Evolutionary conservation across 2,113 vertebrate genomes (phyloP).

Genomic region (Pachypanchax playfairii): DNA sequence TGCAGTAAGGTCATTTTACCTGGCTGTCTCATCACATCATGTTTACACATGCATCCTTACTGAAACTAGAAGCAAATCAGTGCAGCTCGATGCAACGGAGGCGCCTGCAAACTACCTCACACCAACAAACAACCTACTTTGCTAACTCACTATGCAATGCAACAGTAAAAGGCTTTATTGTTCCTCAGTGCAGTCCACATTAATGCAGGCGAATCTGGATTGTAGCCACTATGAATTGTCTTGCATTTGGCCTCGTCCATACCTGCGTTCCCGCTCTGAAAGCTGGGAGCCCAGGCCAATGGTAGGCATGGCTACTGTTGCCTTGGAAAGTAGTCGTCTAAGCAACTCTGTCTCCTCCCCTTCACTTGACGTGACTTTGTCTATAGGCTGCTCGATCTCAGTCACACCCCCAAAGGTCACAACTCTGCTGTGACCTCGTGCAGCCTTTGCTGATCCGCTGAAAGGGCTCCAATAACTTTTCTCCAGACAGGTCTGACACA

Average conservation of each 20-base stretch:
- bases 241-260: constrained; percentile 52
- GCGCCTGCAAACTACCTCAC: constrained; percentile 21
- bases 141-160: constrained; percentile 4
- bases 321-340: constrained; percentile 75
- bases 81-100: constrained; percentile 10
- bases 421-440: constrained; percentile 82
- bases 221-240: constrained; percentile 23
- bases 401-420: constrained; percentile 96
- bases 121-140: constrained; percentile 9
- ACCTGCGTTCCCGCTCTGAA: constrained; percentile 78
- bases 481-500: constrained; percentile 80
- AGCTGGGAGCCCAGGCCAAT: constrained; percentile 75
- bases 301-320: constrained; percentile 78
- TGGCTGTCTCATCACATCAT: not conserved
- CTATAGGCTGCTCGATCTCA: constrained; percentile 88
- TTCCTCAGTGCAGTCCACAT: constrained; percentile 9
- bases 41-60: constrained; percentile 9
- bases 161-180: constrained; percentile 4
- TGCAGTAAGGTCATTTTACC: not conserved
- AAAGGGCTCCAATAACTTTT: constrained; percentile 74
- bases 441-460: constrained; percentile 75
- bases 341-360: constrained; percentile 76
- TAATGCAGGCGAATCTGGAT: constrained; percentile 33
- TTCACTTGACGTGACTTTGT: constrained; percentile 73
- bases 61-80: constrained; percentile 51